Conservation (phyloP, 2,113 vertebrate genomes). For the Fulmarus glacialis region DNA sequence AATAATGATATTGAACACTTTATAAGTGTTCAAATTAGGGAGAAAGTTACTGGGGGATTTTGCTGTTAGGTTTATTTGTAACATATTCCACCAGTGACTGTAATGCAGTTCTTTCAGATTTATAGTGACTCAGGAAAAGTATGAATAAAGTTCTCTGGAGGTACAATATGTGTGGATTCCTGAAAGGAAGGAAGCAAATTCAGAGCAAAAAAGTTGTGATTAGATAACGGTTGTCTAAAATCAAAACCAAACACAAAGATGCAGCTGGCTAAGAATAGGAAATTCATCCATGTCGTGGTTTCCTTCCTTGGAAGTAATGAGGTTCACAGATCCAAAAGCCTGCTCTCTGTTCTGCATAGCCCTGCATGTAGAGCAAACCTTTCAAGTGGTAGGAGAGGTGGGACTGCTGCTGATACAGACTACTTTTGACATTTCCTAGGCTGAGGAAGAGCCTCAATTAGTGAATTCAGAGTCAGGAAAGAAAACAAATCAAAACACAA, state of each 20-base stretch:
- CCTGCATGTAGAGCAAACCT: not conserved
- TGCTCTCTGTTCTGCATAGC: not conserved
- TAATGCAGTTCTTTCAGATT: not conserved
- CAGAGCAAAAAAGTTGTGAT: not conserved
- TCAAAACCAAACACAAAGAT: not conserved
- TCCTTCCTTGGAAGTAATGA: conserved; percentile 14
- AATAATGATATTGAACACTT: not conserved
- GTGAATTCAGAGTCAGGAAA: not conserved
- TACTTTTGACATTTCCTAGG: not conserved
- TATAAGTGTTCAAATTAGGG: not conserved
- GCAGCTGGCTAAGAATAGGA: not conserved
- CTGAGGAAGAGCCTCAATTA: not conserved
- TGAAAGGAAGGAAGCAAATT: conserved; percentile 16
- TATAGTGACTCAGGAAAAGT: not conserved
- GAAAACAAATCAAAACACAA: not conserved
- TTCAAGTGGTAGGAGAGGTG: not conserved
- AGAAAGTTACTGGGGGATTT: not conserved
- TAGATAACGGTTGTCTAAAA: not conserved
- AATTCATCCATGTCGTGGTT: not conserved
- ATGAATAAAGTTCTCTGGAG: not conserved
- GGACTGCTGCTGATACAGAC: not conserved
- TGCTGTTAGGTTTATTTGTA: not conserved
- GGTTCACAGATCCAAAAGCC: not conserved
- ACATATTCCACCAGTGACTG: not conserved
- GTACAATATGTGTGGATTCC: not conserved